Evolutionary conservation across 2,113 vertebrate species (phyloP).

Genomic region (Chlorodrepanis virens): DNA sequence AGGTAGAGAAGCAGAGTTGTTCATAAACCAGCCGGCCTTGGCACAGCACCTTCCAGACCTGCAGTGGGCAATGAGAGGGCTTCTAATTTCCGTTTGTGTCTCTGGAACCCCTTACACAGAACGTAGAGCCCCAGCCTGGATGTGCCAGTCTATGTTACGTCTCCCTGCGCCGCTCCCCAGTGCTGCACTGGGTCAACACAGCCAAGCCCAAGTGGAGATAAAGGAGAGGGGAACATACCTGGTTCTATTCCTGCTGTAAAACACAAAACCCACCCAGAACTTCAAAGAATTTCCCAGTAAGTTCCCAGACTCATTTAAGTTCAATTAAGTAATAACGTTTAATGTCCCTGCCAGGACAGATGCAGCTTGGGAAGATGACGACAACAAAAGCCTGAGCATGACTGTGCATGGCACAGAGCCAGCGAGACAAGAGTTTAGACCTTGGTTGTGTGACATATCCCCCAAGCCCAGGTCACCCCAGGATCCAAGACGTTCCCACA

Average conservation of each 20-base stretch:
- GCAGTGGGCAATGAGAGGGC: neutral
- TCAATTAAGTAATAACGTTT: neutral
- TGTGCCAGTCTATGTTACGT: accelerated
- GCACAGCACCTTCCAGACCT: neutral
- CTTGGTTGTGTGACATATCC: neutral
- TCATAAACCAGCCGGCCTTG: neutral
- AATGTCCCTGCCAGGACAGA: neutral
- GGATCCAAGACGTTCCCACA: neutral
- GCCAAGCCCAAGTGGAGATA: neutral
- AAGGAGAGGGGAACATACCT: neutral
- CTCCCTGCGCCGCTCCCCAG: neutral
- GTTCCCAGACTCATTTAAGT: neutral
- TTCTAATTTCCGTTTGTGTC: neutral
- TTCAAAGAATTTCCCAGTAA: neutral
- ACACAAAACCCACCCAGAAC: neutral
- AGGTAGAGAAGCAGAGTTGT: neutral
- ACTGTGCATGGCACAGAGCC: neutral
- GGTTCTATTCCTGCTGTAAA: neutral
- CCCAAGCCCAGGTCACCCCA: neutral
- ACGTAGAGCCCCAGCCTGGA: neutral
- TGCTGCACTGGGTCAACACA: neutral
- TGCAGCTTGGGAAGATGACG: neutral
- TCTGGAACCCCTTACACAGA: neutral
- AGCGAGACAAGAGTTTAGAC: neutral
- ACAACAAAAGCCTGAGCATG: neutral